phyloP scores from a whole-genome alignment of 2,888 invertebrate species.

The Torymus aiolomorphi region DNA sequence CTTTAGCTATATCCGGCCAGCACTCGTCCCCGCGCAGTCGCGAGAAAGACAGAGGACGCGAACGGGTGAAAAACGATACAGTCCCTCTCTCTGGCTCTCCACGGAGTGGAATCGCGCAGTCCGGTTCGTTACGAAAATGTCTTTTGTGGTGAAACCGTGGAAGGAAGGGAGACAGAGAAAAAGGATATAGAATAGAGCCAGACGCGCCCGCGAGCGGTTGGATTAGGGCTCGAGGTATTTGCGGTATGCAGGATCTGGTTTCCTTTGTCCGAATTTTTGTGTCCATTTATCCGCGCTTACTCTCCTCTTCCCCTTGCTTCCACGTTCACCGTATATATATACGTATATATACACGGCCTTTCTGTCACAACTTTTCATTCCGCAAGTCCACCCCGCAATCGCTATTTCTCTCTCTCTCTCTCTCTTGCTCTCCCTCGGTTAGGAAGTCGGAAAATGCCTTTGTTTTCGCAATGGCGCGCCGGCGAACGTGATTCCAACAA shows the following conservation, averaged over 20 bases:
- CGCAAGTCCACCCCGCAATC: conserved; percentile 47
- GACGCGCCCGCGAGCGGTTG: conserved; percentile 30
- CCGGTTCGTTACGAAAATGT: conserved; percentile 51
- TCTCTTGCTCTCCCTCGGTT: conserved; percentile 34
- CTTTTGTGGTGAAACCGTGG: conserved; percentile 57
- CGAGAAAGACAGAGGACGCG: neutral
- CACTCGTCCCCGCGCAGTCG: neutral
- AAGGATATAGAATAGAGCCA: conserved; percentile 58
- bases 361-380: conserved; percentile 64
- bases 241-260: conserved; percentile 65
- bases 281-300: conserved; percentile 67
- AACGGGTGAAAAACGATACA: conserved; percentile 38
- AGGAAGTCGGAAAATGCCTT: conserved; percentile 54
- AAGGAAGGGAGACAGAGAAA: conserved; percentile 40
- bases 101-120: conserved; percentile 17
- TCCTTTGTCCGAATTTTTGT: conserved; percentile 70
- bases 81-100: neutral
- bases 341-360: conserved; percentile 52
- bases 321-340: neutral
- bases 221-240: conserved; percentile 62
- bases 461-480: conserved; percentile 45
- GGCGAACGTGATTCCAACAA: conserved; percentile 65
- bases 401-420: conserved; percentile 1
- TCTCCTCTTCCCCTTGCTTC: conserved; percentile 38
- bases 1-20: neutral